Base-by-base conservation (phyloP, 1,140 invertebrate genomes). In the Theocolax elegans region DNA sequence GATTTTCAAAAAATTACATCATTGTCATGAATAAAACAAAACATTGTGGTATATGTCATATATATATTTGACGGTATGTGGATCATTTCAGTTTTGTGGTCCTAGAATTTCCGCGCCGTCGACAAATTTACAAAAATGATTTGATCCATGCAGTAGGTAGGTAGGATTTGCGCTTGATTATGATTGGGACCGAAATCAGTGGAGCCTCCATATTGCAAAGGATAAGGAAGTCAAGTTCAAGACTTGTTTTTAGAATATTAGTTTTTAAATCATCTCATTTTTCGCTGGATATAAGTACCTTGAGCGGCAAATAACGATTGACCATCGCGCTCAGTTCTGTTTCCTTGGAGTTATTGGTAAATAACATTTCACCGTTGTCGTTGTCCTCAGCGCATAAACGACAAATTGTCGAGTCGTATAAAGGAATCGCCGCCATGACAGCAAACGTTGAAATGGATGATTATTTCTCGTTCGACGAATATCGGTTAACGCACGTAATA, bases 371-470 rank as follows among this genome's bases (percentile, higher is more conserved):
- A 70, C 90, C 91, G 78, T 89, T 91, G 73, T 87, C 85, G 86
- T 91, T 92, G 83, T 91, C 87, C 83, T 91, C 89, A 9, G 88
- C 90, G 87, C 91, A 92, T 81, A 92, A 87, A 85, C 91, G 87
- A 86, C 91, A 92, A 85, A 91, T 87, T 71, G 86, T 88, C 72
- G 91, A 92, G 81, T 92, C 87, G 80, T 90, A 90, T 54, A 91
- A 86, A 40, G 58, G 62, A 64, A 82, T 77, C 49, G 81, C 81
- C 77, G 81, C 81, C 80, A 85, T 85, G 31, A 67, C 66, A 59
- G 49, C 42, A 19, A 25, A 1, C 10, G 53, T 27, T 48, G 42
- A 62, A 62, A 62, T 46, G 59, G 59, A 62, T 48, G 59, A 48
- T n/a, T 13, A 60, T 9, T 48, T 2, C 12, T 25, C 46, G n/a